Evolutionary conservation across 2,113 vertebrate species (phyloP), one percentile per base, ranked within the genome.

Genomic region (Mus spicilegus): DNA sequence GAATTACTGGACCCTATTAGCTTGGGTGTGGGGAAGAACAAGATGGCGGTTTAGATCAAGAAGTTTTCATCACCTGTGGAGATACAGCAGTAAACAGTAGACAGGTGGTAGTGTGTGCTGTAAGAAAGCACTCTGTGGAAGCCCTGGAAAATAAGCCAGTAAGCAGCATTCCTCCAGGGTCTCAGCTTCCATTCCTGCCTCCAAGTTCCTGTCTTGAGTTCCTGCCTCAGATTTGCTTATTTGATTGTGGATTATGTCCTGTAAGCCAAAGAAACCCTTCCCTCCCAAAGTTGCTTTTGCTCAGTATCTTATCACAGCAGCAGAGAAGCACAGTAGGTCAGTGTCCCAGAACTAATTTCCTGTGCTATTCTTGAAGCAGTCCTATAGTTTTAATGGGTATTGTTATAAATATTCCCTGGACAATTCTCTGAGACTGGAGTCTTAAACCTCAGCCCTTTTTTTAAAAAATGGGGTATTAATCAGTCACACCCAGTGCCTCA

Each of bases 381-480:
- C 91, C 19, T 54, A 51, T 9, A 36, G 19, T 78, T 36, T 49
- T 96, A 28, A 36, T 20, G 17, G 75, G 2, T 0, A 9, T 67
- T 58, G 46, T 10, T 92, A 22, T 54, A n/a, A 28, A 13, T 87
- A 84, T 78, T 77, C 22, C 26, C 49, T 46, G 77, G 56, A 54
- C 14, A 69, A 22, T 95, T 95, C 8, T 73, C 54, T 93, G 36
- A 42, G 17, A 89, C 61, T 1, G 33, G 14, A 75, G 30, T 61
- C 58, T 72, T 81, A 54, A 72, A 92, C 36, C 5, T 2, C 10
- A 6, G 63, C 11, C 17, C 54, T 36, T 61, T 39, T 30, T 49
- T 49, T 4, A n/a, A 51, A 61, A 7, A 80, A 5, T 9, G 28
- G 33, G 28, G 7, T 46, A 30, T 24, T 8, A 13, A 0, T 0